Base-by-base conservation (phyloP, 1,140 invertebrate genomes). In the Drosophila funebris region DNA sequence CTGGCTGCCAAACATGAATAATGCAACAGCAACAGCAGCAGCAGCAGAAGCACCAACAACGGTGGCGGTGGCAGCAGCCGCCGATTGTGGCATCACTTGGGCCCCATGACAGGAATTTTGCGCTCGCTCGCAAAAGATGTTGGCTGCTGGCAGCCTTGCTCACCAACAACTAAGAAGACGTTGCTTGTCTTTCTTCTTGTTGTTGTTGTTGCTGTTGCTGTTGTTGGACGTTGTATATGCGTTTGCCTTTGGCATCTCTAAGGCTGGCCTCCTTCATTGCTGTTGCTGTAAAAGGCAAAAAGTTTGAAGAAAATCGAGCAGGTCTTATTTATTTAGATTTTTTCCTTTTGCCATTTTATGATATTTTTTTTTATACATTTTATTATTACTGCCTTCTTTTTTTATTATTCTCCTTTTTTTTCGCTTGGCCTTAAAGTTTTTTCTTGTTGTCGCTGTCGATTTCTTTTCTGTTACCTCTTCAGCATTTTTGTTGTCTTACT, bases 271-370 rank as follows among this genome's bases (percentile, higher is more conserved):
- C n/a, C n/a, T n/a, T n/a, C n/a, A n/a, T n/a, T n/a, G n/a, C 18
- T 13, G 52, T 39, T 50, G 54, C 39, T 68, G 56, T 64, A 73
- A 66, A 70, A 70, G 69, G 60, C 78, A 71, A 58, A 57, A 76
- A 73, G 53, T 72, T 84, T 83, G 68, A 78, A 87, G 78, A 87
- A 87, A 78, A 81, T 87, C 74, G 70, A 81, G 81, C 82, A 87
- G 77, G 63, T 81, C 71, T 87, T 87, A 81, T 81, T 81, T 87
- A 87, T 87, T 87, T 84, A 61, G 57, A 71, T 75, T 81, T 85
- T 68, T 75, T 81, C 7, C 7, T 33, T 56, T 61, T 61, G 31
- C 58, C 43, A 74, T 77, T 74, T 37, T 74, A 69, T 74, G 66
- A 69, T 70, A 63, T 72, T 27, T 52, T 48, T 56, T 81, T 60